Evolutionary conservation across 2,888 invertebrate genomes (phyloP), one percentile per base, ranked within the genome.

Genomic region (Caenorhabditis sulstoni): DNA sequence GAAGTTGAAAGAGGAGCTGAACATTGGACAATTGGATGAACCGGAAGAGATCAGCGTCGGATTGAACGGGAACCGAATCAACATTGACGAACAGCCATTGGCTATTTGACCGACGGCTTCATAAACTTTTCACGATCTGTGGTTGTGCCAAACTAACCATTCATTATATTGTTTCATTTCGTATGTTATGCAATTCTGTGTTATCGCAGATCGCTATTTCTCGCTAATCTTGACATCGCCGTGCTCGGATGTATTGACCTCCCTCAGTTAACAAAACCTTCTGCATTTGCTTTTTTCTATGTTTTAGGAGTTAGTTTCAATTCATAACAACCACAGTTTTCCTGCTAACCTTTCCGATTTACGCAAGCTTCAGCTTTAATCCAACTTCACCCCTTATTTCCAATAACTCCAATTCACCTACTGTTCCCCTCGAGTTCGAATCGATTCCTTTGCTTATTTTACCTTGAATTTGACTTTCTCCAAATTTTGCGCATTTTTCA

Each of bases 1-100:
- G 35, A 75, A 66, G 23, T 23, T 80, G 59, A 75, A 76, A 20
- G 75, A 80, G 52, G 75, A 80, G 35, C 53, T 80, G 29, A 76
- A 76, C 53, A 80, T 80, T 45, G 75, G 75, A 12, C 53, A 75
- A 9, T 37, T 80, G 29, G 75, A 70, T 1, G 65, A 80, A 37
- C 80, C 80, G 5, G 80, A 80, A 52, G 80, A 80, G 44, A 80
- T 80, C 23, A 74, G 64, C 53, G 80, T 80, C 14, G 80, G 80
- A 20, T 44, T 80, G 37, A 80, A 80, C n/a, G 80, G 80, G 29
- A 75, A 71, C 39, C 61, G 70, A 41, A 73, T 76, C 5, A 75
- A 75, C 22, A 71, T 80, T 41, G 79, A 77, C 23, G 77, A 77
- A 20, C 62, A 62, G 16, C 57, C 62, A 45, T 20, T 74, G 45